These are phyloP conservation scores for Hyles vespertilio DNA, from an alignment of 1,140 invertebrate species.

Conservation along the genomic window DNA sequence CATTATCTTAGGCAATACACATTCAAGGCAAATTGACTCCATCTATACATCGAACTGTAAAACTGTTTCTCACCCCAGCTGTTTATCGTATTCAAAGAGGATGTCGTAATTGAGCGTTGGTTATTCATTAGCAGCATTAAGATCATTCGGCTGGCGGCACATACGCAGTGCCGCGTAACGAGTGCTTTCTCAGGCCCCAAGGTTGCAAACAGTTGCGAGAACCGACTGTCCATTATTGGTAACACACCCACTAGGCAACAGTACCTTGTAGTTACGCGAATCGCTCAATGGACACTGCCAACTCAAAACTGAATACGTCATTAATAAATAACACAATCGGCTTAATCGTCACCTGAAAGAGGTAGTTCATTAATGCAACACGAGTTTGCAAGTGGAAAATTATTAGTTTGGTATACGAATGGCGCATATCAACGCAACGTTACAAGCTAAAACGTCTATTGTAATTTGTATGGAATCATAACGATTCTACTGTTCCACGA, in stretches of 20 bases:
- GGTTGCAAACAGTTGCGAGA: constrained; percentile 33
- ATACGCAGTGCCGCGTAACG: constrained; percentile 24
- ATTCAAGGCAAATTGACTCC: constrained; percentile 3
- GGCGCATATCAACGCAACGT: constrained; percentile 17
- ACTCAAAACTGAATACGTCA: background rate
- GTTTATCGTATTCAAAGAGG: constrained; percentile 19
- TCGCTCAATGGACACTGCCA: background rate
- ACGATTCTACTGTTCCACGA: too few species aligned
- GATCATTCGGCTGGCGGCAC: constrained; percentile 24
- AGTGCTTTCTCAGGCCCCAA: constrained; percentile 36
- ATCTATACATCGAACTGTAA: background rate
- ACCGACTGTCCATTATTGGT: constrained; percentile 30
- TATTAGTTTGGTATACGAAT: constrained; percentile 24
- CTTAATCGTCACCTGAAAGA: background rate
- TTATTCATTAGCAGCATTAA: constrained; percentile 20
- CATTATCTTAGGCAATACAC: background rate
- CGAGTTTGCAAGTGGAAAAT: constrained; percentile 18
- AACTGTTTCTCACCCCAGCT: constrained; percentile 7
- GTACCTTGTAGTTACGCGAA: constrained; percentile 7
- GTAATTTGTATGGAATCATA: background rate
- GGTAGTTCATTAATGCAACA: constrained; percentile 1
- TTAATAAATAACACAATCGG: too few species aligned
- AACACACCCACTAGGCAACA: constrained; percentile 25
- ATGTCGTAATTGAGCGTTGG: constrained; percentile 27
- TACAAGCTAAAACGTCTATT: constrained; percentile 29